phyloP scores from a whole-genome alignment of 1,140 invertebrate species.

The Listronotus oregonensis region DNA sequence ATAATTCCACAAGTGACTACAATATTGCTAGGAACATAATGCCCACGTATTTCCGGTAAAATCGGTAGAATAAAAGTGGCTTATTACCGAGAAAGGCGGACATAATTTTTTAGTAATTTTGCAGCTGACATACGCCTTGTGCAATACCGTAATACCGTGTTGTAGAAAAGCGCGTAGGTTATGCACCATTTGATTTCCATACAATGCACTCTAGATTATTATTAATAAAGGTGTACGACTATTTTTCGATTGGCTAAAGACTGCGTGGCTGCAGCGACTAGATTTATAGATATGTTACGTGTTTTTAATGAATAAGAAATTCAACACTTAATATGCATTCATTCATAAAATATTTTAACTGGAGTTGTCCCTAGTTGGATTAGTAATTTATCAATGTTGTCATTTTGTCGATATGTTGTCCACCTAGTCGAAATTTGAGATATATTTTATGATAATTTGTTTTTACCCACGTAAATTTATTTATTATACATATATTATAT shows the following conservation, averaged over 20 bases:
- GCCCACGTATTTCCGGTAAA: slow-evolving; percentile 15
- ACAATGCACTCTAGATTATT: background rate
- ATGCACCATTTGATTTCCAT: slow-evolving; percentile 11
- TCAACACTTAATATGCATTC: slow-evolving; percentile 2
- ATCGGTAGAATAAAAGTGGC: background rate
- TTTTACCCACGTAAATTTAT: background rate
- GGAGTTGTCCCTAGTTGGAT: background rate
- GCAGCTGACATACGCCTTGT: background rate
- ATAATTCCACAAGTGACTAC: too few relatives aligned
- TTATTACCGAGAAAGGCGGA: background rate
- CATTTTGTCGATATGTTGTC: background rate
- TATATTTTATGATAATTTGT: background rate
- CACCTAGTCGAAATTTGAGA: background rate
- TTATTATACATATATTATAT: too few relatives aligned
- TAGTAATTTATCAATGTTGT: background rate
- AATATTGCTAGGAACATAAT: too few relatives aligned
- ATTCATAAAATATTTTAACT: background rate
- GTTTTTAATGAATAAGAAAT: too few relatives aligned
- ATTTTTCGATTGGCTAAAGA: too few relatives aligned
- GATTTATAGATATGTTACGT: too few relatives aligned
- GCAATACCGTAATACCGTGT: background rate
- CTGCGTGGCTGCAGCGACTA: too few relatives aligned
- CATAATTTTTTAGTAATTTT: background rate
- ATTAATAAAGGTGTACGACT: too few relatives aligned
- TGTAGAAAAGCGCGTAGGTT: slow-evolving; percentile 7